These are phyloP conservation scores for Oreochromis grahami DNA, from an alignment of 2,797 vertebrate species.

Conservation along the genomic window DNA sequence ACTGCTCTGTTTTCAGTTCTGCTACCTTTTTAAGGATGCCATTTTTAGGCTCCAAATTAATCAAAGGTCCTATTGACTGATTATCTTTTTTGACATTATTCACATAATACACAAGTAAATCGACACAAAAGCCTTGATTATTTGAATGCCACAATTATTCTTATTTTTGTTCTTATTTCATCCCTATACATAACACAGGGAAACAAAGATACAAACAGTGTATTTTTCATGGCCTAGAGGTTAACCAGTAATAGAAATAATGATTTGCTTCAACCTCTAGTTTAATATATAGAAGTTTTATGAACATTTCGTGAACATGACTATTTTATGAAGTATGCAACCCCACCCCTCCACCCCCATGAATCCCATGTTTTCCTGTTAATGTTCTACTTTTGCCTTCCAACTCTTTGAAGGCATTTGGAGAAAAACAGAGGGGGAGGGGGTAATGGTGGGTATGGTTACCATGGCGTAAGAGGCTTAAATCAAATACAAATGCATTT, in stretches of 20 bases:
- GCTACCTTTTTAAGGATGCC: background rate
- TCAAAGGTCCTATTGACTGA: background rate
- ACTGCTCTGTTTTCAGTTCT: background rate
- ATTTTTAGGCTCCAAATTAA: background rate
- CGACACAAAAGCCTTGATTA: rapidly evolving
- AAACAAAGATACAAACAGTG: background rate
- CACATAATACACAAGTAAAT: rapidly evolving
- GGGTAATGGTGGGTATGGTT: constrained; percentile 21
- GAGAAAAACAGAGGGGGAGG: constrained; percentile 3
- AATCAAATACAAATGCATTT: constrained; percentile 59
- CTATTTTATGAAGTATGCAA: background rate
- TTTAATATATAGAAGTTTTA: background rate
- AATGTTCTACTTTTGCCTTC: constrained; percentile 43
- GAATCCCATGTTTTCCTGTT: constrained; percentile 10
- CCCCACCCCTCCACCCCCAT: background rate
- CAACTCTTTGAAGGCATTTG: constrained; percentile 46
- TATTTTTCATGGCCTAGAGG: background rate
- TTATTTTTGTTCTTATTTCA: background rate
- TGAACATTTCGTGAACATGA: background rate
- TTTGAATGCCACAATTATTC: background rate
- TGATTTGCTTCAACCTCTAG: background rate
- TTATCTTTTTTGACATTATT: background rate
- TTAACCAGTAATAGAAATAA: background rate
- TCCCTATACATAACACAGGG: background rate
- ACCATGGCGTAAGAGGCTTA: constrained; percentile 64